Base-by-base conservation (phyloP, 2,888 invertebrate genomes). In the Protula sp. region DNA sequence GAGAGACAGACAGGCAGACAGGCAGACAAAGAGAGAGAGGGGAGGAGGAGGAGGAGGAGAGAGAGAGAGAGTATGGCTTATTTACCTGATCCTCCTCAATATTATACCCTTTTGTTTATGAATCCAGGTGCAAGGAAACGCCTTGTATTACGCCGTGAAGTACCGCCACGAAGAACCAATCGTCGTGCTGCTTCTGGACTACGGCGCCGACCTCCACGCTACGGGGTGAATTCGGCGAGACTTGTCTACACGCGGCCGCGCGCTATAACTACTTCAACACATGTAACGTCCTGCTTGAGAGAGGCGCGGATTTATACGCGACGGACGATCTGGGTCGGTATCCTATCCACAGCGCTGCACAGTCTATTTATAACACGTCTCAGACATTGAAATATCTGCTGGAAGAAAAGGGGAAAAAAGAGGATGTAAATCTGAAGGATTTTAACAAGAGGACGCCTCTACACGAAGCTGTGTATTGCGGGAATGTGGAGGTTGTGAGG, bases 101-200 rank as follows among this genome's bases (percentile, higher is more conserved):
- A n/a, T n/a, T n/a, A n/a, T n/a, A n/a, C n/a, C n/a, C n/a, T n/a
- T n/a, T n/a, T n/a, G n/a, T n/a, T n/a, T n/a, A n/a, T n/a, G n/a
- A n/a, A n/a, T 9, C 38, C 38, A 19, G 9, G 38, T 38, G 9
- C 9, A 38, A 2, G 57, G 57, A 2, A 61, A 59, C 30, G 52
- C 61, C 22, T 55, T 61, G n/a, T 57, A 61, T 30, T 52, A 52
- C 28, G 58, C 61, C 28, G 51, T 61, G 27, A 29, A 30, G 19
- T 26, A 14, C n/a, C 48, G 22, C 22, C 22, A 22, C 4, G n/a
- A 3, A 38, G 31, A 38, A 38, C n/a, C n/a, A n/a, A 38, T 38
- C 38, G 38, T 38, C 38, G 19, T 14, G 38, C 9, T 38, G 9
- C 19, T 38, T 2, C 3, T 62, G 2, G 59, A 55, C 22, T 19